A percentile compares a stretch with the other conserved stretches of the same genome.
Evolutionary conservation across 1,140 invertebrate genomes (phyloP).

Genomic region (Drosophila yakuba): DNA sequence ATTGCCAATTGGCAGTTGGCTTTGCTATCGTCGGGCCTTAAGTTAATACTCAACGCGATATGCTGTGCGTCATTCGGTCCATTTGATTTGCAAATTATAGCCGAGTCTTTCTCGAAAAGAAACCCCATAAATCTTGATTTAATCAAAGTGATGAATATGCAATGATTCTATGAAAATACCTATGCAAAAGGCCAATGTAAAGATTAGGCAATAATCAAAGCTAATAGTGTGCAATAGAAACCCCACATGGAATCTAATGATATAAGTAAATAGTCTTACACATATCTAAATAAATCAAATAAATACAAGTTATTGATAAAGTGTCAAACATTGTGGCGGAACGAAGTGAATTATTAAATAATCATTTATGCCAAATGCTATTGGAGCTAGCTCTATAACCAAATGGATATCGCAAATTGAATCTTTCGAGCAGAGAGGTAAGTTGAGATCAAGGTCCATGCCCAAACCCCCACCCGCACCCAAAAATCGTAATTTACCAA

Average conservation of each 20-base stretch:
- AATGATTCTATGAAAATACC: conserved; percentile 54
- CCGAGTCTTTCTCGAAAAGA: conserved; percentile 40
- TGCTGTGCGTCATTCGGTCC: conserved; percentile 55
- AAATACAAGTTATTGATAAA: conserved; percentile 64
- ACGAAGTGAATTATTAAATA: conserved; percentile 52
- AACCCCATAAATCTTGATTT: conserved; percentile 73
- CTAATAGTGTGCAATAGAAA: conserved; percentile 55
- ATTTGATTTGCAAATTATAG: conserved; percentile 72
- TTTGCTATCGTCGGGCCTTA: background rate
- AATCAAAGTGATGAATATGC: conserved; percentile 75
- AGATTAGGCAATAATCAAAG: conserved; percentile 27
- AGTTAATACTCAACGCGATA: conserved; percentile 25
- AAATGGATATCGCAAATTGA: conserved; percentile 80
- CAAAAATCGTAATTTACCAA: conserved; percentile 74
- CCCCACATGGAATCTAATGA: conserved; percentile 28
- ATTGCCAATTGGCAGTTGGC: background rate
- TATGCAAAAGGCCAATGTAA: conserved; percentile 24
- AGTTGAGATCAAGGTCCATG: conserved; percentile 56
- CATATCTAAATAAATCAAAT: conserved; percentile 46
- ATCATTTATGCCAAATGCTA: conserved; percentile 54
- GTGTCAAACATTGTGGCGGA: conserved; percentile 74
- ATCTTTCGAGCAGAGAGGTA: conserved; percentile 73
- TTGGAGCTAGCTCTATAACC: conserved; percentile 41
- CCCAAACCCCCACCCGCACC: conserved; percentile 47
- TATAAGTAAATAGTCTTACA: conserved; percentile 28